These are phyloP conservation scores for Sturnira hondurensis DNA, from an alignment of 2,113 vertebrate genomes.

Conservation along the genomic window DNA sequence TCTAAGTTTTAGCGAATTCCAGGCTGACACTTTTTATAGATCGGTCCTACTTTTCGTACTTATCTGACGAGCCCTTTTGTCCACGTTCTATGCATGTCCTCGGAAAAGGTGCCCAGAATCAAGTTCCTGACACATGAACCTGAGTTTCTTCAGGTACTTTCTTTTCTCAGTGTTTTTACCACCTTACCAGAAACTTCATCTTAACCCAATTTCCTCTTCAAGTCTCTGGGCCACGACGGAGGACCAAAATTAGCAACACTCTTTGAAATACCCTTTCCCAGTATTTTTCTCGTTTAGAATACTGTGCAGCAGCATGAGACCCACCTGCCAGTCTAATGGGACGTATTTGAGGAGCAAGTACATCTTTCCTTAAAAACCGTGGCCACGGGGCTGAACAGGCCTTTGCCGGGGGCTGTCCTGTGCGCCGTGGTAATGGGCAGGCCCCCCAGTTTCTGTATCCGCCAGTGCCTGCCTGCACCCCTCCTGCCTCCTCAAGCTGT, in stretches of 20 bases:
- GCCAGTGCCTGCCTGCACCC: neutral
- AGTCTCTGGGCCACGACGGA: neutral
- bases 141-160: neutral
- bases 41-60: neutral
- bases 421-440: neutral
- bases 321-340: neutral
- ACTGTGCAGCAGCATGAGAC: neutral
- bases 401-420: too few relatives aligned
- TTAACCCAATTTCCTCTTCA: neutral
- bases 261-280: neutral
- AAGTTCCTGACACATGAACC: neutral
- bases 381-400: neutral
- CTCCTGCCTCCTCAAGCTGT: neutral
- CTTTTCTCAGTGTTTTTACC: neutral
- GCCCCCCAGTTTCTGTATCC: neutral
- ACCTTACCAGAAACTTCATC: neutral
- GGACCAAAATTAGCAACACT: neutral
- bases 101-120: neutral
- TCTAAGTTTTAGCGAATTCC: neutral
- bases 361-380: neutral
- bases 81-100: neutral
- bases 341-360: neutral
- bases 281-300: neutral
- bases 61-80: neutral
- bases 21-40: neutral